Evolutionary conservation across 2,797 vertebrate species (phyloP), one percentile per base, ranked within the genome.

Genomic region (Cephalopachus bancanus): DNA sequence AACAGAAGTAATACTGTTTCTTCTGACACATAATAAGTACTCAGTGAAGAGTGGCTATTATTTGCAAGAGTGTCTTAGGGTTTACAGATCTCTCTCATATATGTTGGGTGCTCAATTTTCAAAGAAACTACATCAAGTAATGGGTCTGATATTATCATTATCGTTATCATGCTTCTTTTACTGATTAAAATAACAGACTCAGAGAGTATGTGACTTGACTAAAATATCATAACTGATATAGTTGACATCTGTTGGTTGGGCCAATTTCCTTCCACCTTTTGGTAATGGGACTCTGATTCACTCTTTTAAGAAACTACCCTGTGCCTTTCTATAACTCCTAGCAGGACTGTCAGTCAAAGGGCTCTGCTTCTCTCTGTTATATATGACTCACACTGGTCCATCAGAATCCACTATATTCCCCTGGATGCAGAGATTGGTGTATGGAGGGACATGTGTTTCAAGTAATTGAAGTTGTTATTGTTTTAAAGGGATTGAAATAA

Each of bases 231-330:
- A 90, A 83, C 15, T 30, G 76, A 84, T 30, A 91, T 5, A 92
- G 64, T 59, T 37, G 24, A 71, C 37, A 75, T 80, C 49, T 78
- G 92, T 92, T 90, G 74, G 49, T 28, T 88, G 57, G 79, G 60
- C 62, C 59, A 81, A 64, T 71, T 71, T 90, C 78, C 57, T 88
- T 91, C 83, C 22, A 90, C 59, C 57, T 91, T 86, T 97, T 96
- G 55, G 60, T 72, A 95, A 71, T 0, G 76, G 53, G 49, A 78
- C 33, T 71, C 85, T 88, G 67, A 65, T 84, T 91, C 26, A 44
- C 88, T 94, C 83, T 24, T 93, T 84, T 91, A 91, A 80, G 60
- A 17, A 83, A 84, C 67, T 62, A 10, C 33, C 15, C 14, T 37
- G 8, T 15, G 28, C 20, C 53, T 97, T 94, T 92, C 22, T 75